Evolutionary conservation across 2,113 vertebrate species (phyloP).

Genomic region (Martes martes): DNA sequence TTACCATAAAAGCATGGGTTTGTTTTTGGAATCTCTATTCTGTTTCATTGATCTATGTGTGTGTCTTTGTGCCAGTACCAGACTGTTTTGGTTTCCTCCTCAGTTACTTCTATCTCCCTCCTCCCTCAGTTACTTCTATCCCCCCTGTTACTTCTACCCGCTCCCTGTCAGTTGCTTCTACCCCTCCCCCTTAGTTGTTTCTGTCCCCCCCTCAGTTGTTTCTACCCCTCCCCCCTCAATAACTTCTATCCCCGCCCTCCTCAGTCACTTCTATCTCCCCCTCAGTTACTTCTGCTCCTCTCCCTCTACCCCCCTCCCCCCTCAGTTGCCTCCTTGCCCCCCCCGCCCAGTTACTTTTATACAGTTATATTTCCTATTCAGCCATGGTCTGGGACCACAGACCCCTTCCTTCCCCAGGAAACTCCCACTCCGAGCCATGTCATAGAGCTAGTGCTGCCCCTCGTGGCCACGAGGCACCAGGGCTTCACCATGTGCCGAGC

Average conservation of each 20-base stretch:
- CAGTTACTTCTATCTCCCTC: background rate
- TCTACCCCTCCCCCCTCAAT: too few relatives aligned
- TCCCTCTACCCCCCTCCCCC: background rate
- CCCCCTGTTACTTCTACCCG: too few relatives aligned
- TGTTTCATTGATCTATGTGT: background rate
- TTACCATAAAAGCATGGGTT: too few relatives aligned
- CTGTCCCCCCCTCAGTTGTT: background rate
- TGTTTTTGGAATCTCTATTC: too few relatives aligned
- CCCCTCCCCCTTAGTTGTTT: background rate
- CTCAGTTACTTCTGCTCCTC: background rate
- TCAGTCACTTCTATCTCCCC: background rate
- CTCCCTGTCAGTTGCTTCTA: background rate
- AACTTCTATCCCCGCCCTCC: background rate
- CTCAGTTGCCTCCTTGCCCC: too few relatives aligned
- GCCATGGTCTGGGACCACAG: background rate
- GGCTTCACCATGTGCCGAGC: background rate
- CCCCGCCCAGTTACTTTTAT: background rate
- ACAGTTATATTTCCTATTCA: background rate
- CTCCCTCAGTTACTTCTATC: too few relatives aligned
- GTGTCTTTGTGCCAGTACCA: background rate
- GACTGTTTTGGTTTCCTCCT: background rate
- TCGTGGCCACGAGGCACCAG: fast-evolving
- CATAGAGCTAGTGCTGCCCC: background rate
- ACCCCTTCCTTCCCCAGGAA: background rate
- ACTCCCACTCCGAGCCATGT: background rate